phyloP scores from a whole-genome alignment of 1,140 invertebrate genomes.

The Zophobas morio region DNA sequence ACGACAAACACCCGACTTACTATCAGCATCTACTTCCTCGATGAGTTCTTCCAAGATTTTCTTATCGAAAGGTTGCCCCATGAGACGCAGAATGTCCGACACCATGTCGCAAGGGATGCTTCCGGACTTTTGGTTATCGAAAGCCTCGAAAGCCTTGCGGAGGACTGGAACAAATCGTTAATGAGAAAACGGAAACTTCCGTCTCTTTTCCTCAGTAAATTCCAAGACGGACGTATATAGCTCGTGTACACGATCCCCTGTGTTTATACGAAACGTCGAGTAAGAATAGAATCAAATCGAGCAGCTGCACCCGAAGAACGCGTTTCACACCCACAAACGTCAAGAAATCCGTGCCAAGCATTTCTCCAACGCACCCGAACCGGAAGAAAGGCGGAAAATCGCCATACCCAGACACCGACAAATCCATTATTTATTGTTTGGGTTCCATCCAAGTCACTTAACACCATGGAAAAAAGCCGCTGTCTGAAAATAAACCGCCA shows the following conservation, averaged over 20 bases:
- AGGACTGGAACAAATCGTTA: constrained; percentile 77
- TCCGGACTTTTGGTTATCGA: constrained; percentile 94
- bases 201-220: constrained; percentile 3
- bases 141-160: constrained; percentile 96
- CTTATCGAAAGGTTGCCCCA: constrained; percentile 97
- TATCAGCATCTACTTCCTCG: constrained; percentile 95
- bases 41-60: constrained; percentile 95
- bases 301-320: background rate
- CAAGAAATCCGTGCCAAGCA: background rate
- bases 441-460: background rate
- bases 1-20: constrained; percentile 75
- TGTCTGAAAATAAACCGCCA: background rate
- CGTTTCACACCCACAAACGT: constrained; percentile 3
- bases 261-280: constrained; percentile 8
- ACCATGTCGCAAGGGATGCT: constrained; percentile 96
- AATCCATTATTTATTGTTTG: background rate
- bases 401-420: too few relatives aligned
- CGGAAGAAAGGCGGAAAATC: background rate
- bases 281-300: constrained; percentile 3
- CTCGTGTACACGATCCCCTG: background rate
- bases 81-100: constrained; percentile 92
- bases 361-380: constrained; percentile 22
- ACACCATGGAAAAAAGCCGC: constrained; percentile 13
- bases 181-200: background rate
- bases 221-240: background rate